Evolutionary conservation across 2,113 vertebrate genomes (phyloP), one percentile per base, ranked within the genome.

Genomic region (Boleophthalmus pectinirostris): DNA sequence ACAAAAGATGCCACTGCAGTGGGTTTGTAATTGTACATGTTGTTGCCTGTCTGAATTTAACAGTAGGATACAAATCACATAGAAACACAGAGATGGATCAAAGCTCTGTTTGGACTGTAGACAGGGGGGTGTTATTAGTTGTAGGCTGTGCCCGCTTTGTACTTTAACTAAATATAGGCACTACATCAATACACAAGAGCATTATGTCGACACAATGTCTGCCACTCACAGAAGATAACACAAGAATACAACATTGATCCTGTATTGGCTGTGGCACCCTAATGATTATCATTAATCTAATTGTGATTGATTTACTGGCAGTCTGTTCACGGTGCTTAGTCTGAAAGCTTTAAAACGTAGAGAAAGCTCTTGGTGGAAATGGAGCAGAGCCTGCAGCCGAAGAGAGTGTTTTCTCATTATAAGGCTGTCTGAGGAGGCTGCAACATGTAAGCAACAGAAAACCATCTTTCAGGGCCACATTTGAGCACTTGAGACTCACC

Each of bases 11-110:
- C 66, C 70, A 68, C 65, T 15, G 24, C 66, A 53, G 5, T 47
- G 53, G 61, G 68, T 84, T 80, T 77, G 38, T 81, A 21, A 53
- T 56, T 47, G 35, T 79, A 73, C 88, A 29, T 78, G 79, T 64
- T 82, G 69, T 79, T 77, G 77, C 77, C 60, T 25, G 67, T 82
- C 82, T 81, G 45, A 73, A 73, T 80, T 88, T 80, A 84, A 65
- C 18, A 73, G 64, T 20, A 43, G 15, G 24, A 78, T 63, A 53
- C 58, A 69, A 77, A 74, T 70, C 35, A 67, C 53, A 75, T 46
- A 58, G 66, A 67, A 70, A 87, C 58, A 49, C 61, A 72, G 63
- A 47, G 2, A 16, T 13, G 60, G 79, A 90, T 90, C 81, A 85
- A 84, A 87, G 81, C 21, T 23, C 58, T 77, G 1, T 5, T 73